Evolutionary conservation across 1,140 invertebrate genomes (phyloP).

Genomic region (Trichonephila clavata): DNA sequence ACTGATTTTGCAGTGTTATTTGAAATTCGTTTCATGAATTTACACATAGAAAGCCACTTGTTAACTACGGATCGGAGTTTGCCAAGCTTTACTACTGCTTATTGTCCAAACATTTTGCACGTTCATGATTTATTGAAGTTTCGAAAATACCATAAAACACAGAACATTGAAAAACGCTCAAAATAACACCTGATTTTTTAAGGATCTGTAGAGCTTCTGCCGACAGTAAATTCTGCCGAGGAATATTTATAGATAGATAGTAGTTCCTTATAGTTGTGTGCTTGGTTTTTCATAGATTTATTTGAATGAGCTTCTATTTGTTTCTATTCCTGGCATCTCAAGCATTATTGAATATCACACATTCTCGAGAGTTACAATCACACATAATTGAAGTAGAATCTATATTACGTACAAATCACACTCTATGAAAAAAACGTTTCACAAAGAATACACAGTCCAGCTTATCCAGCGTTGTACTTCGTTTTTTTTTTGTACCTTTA

Average conservation of each 20-base stretch:
- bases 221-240: neutral
- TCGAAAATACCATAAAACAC: conserved; percentile 52
- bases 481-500: conserved; percentile 66
- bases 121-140: conserved; percentile 33
- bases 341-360: conserved; percentile 60
- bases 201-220: conserved; percentile 39
- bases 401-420: conserved; percentile 71
- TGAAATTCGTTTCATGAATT: conserved; percentile 43
- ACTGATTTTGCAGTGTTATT: conserved; percentile 20
- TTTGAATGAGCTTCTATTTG: conserved; percentile 6
- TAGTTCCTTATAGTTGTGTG: neutral
- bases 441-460: conserved; percentile 25
- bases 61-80: conserved; percentile 50
- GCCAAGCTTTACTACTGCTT: conserved; percentile 34
- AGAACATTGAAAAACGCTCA: conserved; percentile 53
- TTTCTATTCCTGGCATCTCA: conserved; percentile 30
- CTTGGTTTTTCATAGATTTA: conserved; percentile 13
- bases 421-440: conserved; percentile 59
- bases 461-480: conserved; percentile 65
- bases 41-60: conserved; percentile 31
- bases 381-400: conserved; percentile 62
- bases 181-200: conserved; percentile 44
- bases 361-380: conserved; percentile 57
- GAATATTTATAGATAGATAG: conserved; percentile 1
- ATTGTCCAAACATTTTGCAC: conserved; percentile 13